phyloP scores from a whole-genome alignment of 2,797 vertebrate species.

The Lutjanus argentimaculatus region DNA sequence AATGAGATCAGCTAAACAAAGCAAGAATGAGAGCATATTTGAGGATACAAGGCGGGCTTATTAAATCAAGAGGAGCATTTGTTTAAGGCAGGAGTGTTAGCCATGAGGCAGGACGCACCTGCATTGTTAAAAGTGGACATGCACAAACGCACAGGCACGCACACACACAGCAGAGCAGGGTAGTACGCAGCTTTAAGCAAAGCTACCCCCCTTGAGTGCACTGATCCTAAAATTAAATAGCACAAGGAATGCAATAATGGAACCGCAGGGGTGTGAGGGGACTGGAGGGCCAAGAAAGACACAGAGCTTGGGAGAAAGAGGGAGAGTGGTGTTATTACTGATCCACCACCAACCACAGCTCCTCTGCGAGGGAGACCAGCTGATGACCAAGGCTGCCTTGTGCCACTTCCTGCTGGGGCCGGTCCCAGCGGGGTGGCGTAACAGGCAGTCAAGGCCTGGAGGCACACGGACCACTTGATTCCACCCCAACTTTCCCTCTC shows the following conservation, averaged over 20 bases:
- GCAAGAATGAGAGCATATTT: slow-evolving; percentile 47
- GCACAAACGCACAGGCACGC: not conserved
- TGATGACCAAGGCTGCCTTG: slow-evolving; percentile 48
- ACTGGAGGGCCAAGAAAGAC: slow-evolving; percentile 48
- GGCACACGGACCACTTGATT: slow-evolving; percentile 55
- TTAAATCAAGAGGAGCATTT: slow-evolving; percentile 52
- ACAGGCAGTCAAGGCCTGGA: slow-evolving; percentile 36
- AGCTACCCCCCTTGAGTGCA: slow-evolving; percentile 52
- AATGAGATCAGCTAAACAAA: slow-evolving; percentile 49
- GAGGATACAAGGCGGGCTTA: slow-evolving; percentile 50
- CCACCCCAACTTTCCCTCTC: slow-evolving; percentile 47
- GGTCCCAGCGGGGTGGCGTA: slow-evolving; percentile 17
- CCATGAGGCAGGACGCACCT: slow-evolving; percentile 70
- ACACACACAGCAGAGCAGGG: slow-evolving; percentile 14
- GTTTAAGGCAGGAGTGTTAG: slow-evolving; percentile 59
- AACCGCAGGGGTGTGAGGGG: slow-evolving; percentile 59
- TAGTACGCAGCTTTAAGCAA: slow-evolving; percentile 35
- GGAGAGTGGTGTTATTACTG: slow-evolving; percentile 45
- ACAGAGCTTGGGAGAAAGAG: slow-evolving; percentile 20
- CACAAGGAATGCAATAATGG: slow-evolving; percentile 81
- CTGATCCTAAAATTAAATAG: slow-evolving; percentile 82
- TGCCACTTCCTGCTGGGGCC: slow-evolving; percentile 68
- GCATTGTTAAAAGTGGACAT: slow-evolving; percentile 73
- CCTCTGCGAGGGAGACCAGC: slow-evolving; percentile 41
- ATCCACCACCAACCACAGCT: slow-evolving; percentile 40